phyloP scores from a whole-genome alignment of 2,797 vertebrate genomes.

The Alca torda region DNA sequence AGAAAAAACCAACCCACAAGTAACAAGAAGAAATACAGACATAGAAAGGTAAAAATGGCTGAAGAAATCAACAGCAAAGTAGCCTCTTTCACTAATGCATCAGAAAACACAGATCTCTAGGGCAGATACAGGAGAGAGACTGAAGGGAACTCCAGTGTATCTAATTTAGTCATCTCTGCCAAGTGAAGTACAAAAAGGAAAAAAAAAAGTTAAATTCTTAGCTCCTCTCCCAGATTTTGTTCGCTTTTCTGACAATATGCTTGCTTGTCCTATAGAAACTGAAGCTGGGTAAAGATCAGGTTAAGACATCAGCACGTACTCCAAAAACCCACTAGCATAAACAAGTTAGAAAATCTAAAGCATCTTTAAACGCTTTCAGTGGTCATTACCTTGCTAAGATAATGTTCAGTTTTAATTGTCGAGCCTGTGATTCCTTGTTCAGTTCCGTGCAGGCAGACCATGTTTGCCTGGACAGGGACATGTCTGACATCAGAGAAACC shows the following conservation, averaged over 20 bases:
- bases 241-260: neutral
- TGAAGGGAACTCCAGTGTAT: neutral
- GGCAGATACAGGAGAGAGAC: neutral
- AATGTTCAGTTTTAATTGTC: neutral
- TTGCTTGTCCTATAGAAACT: neutral
- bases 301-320: neutral
- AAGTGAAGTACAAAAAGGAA: neutral
- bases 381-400: neutral
- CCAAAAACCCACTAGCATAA: neutral
- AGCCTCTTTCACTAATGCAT: neutral
- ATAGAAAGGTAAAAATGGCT: neutral
- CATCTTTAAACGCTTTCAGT: neutral
- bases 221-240: neutral
- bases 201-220: neutral
- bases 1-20: neutral
- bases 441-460: neutral
- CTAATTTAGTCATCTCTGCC: neutral
- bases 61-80: neutral
- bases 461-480: neutral
- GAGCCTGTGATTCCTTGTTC: neutral
- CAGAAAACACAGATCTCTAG: neutral
- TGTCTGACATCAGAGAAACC: neutral
- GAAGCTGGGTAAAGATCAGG: neutral
- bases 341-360: neutral
- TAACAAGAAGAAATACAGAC: neutral